Conservation (phyloP, 2,888 invertebrate genomes). For the Osmoderma eremita region DNA sequence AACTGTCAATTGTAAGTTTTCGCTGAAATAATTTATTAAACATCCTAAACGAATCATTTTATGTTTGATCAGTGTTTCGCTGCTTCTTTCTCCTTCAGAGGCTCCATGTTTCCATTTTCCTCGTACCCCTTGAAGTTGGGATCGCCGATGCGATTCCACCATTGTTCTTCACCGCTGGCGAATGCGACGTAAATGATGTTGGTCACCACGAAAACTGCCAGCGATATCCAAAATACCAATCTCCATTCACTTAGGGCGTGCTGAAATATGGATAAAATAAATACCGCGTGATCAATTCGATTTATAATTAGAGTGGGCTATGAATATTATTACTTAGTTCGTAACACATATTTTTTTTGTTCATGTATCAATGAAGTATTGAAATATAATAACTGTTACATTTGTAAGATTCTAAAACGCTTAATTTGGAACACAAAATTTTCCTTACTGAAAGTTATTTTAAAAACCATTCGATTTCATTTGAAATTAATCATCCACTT, state of each 20-base stretch:
- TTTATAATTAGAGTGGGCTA: too few relatives aligned
- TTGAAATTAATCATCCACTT: too few relatives aligned
- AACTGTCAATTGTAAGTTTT: neutral
- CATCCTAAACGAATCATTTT: neutral
- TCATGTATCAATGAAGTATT: too few relatives aligned
- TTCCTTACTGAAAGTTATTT: too few relatives aligned
- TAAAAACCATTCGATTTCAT: too few relatives aligned
- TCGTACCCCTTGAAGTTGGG: constrained; percentile 21
- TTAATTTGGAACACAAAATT: too few relatives aligned
- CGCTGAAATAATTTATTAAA: constrained; percentile 7
- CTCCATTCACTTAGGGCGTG: constrained; percentile 74
- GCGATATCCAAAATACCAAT: constrained; percentile 78
- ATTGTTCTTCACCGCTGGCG: constrained; percentile 76
- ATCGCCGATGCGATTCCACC: constrained; percentile 68
- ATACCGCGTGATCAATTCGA: too few relatives aligned
- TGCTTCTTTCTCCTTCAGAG: constrained; percentile 14
- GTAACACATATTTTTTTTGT: too few relatives aligned
- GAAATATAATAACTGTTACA: too few relatives aligned
- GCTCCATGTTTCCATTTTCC: constrained; percentile 30
- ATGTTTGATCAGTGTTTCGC: constrained; percentile 11
- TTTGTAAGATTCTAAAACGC: too few relatives aligned
- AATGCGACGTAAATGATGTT: constrained; percentile 73
- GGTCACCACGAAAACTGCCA: constrained; percentile 71
- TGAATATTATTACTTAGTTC: too few relatives aligned
- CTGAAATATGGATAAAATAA: constrained; percentile 57